Evolutionary conservation across 1,140 invertebrate species (phyloP).

Genomic region (Ostrea edulis): DNA sequence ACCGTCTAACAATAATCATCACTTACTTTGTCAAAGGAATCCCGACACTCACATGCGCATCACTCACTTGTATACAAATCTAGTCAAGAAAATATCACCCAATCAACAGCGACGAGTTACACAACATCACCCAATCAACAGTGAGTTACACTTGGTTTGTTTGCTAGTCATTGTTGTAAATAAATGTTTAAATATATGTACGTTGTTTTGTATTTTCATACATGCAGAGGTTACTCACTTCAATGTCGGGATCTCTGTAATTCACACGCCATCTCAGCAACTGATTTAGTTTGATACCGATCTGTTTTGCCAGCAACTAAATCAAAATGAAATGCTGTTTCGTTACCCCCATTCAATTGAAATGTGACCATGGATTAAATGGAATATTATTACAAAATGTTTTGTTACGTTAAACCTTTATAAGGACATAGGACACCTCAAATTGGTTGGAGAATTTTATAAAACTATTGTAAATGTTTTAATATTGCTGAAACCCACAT

Average conservation of each 20-base stretch:
- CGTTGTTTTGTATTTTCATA: no score
- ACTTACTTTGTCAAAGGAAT: slow-evolving; percentile 5
- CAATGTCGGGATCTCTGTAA: slow-evolving; percentile 16
- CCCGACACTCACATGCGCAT: background rate
- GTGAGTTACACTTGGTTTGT: background rate
- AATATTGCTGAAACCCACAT: no score
- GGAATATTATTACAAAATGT: no score
- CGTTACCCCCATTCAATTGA: no score
- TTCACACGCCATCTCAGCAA: slow-evolving; percentile 6
- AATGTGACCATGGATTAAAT: no score
- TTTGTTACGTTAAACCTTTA: no score
- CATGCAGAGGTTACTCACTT: background rate
- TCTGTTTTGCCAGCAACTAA: slow-evolving; percentile 18
- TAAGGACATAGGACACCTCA: no score
- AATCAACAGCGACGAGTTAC: background rate
- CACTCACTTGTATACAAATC: background rate
- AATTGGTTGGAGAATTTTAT: no score
- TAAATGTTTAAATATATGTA: no score
- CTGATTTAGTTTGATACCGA: slow-evolving; percentile 6
- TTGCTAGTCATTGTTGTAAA: no score
- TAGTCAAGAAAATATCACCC: background rate
- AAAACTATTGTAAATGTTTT: no score
- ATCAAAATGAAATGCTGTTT: background rate
- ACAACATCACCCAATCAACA: background rate
- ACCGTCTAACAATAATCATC: background rate